These are phyloP conservation scores for Hydrozoanthus gracilis DNA, from an alignment of 92 coral and sea anemone species.

Conservation along the genomic window DNA sequence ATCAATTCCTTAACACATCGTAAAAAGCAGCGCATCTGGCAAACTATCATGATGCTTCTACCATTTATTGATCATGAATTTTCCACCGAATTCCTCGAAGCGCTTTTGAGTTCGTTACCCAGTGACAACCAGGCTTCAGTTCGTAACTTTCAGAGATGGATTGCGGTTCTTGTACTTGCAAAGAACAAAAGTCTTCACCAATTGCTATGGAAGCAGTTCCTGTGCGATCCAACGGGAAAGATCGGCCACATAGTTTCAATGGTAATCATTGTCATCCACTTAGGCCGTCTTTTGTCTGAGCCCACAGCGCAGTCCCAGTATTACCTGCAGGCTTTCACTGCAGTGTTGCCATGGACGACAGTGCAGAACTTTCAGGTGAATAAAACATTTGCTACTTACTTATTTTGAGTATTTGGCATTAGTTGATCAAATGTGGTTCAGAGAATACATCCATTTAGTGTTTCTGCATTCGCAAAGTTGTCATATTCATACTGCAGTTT, in stretches of 20 bases:
- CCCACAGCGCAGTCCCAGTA: slow-evolving; percentile 56
- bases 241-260: slow-evolving; percentile 75
- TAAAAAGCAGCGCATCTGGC: slow-evolving; percentile 92
- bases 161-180: slow-evolving; percentile 62
- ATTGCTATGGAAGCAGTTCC: slow-evolving; percentile 77
- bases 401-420: too few species aligned
- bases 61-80: slow-evolving; percentile 62
- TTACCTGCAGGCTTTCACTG: slow-evolving; percentile 73
- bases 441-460: too few species aligned
- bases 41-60: slow-evolving; percentile 68
- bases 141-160: slow-evolving; percentile 85
- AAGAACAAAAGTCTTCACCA: slow-evolving; percentile 62
- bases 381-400: too few species aligned
- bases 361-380: slow-evolving; percentile 58
- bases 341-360: slow-evolving; percentile 83
- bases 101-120: slow-evolving; percentile 61
- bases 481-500: too few species aligned
- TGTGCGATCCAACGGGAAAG: slow-evolving; percentile 61
- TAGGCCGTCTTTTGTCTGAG: slow-evolving; percentile 65
- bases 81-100: slow-evolving; percentile 63
- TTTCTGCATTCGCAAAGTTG: too few species aligned
- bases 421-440: too few species aligned
- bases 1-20: too few species aligned
- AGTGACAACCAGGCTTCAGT: slow-evolving; percentile 83
- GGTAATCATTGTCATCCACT: slow-evolving; percentile 70